Base-by-base conservation (phyloP, 2,888 invertebrate genomes). In the Anoplius nigerrimus region DNA sequence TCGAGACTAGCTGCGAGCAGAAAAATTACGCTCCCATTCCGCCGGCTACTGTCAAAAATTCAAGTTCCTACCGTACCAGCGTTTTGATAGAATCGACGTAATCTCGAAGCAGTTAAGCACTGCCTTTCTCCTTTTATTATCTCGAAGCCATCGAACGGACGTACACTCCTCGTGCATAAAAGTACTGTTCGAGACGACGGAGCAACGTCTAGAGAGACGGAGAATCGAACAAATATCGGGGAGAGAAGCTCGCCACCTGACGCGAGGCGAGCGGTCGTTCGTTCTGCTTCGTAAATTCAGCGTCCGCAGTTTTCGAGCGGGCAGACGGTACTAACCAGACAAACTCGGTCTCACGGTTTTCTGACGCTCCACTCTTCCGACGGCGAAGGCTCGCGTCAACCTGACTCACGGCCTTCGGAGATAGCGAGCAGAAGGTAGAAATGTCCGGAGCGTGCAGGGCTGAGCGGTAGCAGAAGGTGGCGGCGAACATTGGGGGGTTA, bases 321-420 rank as follows among this genome's bases (percentile, higher is more conserved):
- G 52, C 56, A 62, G 62, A 69, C 62, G 62, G 55, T 64, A 56
- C 62, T 60, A 59, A 42, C 54, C 16, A 16, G 27, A 45, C 64
- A 45, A 60, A 53, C 58, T 34, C 27, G 69, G 54, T 78, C 79
- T 78, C 78, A 76, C 73, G 74, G 69, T 78, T 75, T 77, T 74
- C 71, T 69, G 52, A 52, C 57, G 61, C 65, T 53, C 53, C 64
- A 53, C 46, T 22, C n/a, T n/a, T n/a, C 51, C 51, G 60, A 57
- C 57, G 69, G 45, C 45, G 22, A 72, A 71, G n/a, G 71, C 58
- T 61, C 34, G 34, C 54, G 48, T 27, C 51, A 52, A 48, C 61
- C 71, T 70, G 64, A 8, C 42, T 42, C 60, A 62, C 66, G 68
- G 53, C 56, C 70, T 61, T 53, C 65, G 66, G 34, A 34, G 34